Evolutionary conservation across 2,113 vertebrate species (phyloP), one percentile per base, ranked within the genome.

Genomic region (Hyla sarda): DNA sequence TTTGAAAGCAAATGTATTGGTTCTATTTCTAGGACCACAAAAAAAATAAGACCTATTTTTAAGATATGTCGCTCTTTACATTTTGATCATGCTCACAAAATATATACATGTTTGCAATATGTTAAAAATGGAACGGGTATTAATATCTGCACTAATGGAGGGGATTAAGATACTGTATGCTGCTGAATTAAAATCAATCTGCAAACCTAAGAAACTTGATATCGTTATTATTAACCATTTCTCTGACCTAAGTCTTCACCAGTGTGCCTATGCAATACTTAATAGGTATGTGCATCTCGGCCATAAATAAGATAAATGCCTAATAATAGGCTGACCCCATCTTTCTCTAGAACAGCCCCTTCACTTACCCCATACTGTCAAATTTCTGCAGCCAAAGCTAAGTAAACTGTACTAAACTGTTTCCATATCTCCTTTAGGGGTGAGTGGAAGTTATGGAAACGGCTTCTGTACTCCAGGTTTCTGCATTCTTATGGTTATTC

Each of bases 141-240:
- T 34, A 78, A 47, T 32, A 58, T 67, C 75, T 86, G 84, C 76
- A 80, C 76, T 86, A 72, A 72, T 58, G 60, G 56, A 16, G 65
- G 34, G 76, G 45, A 54, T 72, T 37, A 75, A 62, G 37, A 28
- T 41, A 30, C 32, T 47, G 28, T 50, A 67, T 67, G 60, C 83
- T 85, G 83, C 75, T 85, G 58, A 62, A 85, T 56, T 79, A 85
- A 85, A 77, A 71, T 69, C 45, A 56, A 16, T 32, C 62, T 84
- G 41, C 84, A 79, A 79, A 45, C 41, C 6, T 56, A 19, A 28
- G 21, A 12, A 10, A 12, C 69, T 83, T 13, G 3, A n/a, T 28
- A 34, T 28, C 37, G 14, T 47, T 25, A 17, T 54, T 54, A 5
- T n/a, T 74, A 74, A 10, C 21, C 1, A 0, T 17, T 10, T 9